Percentiles rank a stretch among this genome's conserved stretches.
These are phyloP conservation scores for Drosophila fulvimacula DNA, from an alignment of 2,888 invertebrate species.

Conservation along the genomic window DNA sequence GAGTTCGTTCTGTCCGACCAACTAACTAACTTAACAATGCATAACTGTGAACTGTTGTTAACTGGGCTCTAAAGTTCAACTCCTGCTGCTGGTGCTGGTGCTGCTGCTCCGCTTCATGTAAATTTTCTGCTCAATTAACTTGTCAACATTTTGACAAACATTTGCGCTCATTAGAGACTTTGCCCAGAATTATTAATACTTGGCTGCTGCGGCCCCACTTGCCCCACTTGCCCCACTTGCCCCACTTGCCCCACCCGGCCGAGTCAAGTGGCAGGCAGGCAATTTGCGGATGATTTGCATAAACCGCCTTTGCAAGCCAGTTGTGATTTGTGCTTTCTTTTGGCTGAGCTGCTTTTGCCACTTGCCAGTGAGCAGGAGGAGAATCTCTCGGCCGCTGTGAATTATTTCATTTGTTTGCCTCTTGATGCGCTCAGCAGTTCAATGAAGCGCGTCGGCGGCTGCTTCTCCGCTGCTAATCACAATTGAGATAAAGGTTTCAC, in stretches of 20 bases:
- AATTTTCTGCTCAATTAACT: conserved; percentile 78
- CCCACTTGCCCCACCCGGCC: background rate
- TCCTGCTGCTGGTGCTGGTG: conserved; percentile 9
- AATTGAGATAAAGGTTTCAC: conserved; percentile 40
- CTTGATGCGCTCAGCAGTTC: conserved; percentile 51
- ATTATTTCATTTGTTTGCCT: conserved; percentile 58
- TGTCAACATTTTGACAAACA: conserved; percentile 78
- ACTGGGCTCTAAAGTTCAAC: conserved; percentile 30
- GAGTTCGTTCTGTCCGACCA: conserved; percentile 10
- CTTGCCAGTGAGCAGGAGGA: conserved; percentile 14
- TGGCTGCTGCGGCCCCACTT: conserved; percentile 53
- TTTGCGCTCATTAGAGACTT: conserved; percentile 72
- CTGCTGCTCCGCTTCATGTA: conserved; percentile 35
- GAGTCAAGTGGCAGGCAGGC: conserved; percentile 48
- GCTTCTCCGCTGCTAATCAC: conserved; percentile 21
- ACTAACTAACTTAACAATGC: conserved; percentile 44
- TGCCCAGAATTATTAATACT: conserved; percentile 74
- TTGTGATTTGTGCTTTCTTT: conserved; percentile 45
- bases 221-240: background rate
- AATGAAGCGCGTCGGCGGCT: conserved; percentile 38
- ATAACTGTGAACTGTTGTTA: conserved; percentile 46
- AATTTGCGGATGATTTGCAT: conserved; percentile 75
- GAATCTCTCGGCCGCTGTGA: conserved; percentile 43
- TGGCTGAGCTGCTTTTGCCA: conserved; percentile 29
- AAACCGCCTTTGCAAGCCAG: conserved; percentile 47